Evolutionary conservation across 37 sponge, comb jelly and placozoan species (phyloP), one percentile per base, ranked within the genome.

Genomic region (Mnemiopsis leidyi): DNA sequence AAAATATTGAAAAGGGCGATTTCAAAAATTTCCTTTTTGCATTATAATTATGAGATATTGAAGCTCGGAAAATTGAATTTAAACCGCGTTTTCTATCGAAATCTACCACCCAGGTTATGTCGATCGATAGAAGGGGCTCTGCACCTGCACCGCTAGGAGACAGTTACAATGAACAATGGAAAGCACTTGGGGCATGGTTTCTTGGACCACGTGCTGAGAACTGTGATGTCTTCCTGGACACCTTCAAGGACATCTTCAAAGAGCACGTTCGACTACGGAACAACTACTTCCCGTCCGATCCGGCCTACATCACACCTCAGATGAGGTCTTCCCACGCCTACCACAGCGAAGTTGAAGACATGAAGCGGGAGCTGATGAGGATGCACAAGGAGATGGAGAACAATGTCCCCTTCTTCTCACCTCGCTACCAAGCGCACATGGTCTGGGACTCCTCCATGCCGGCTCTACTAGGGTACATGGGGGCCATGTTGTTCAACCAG

Each of bases 401-500:
- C 20, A 38, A 26, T 76, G 93, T 93, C 26, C 93, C 93, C 24
- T 93, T 93, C 75, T 93, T 93, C 69, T 69, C 93, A 16, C 93
- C 93, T 31, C 33, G 93, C 5, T 93, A 93, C 93, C 93, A 93
- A 35, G 93, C 93, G 0, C 93, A 93, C 38, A 93, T 93, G 93
- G n/a, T 23, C 32, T 93, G 93, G 93, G 93, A 93, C 73, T 23
- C 33, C 69, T 34, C 69, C 69, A 1, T 93, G 29, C 93, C 93
- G 73, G 69, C 69, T 31, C 39, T 24, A 20, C 71, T 69, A 3
- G 93, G 93, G 33, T 93, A 93, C 75, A 69, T 93, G 71, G 69
- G 69, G n/a, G 93, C 93, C 39, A 93, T 93, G 93, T 73, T 93
- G 13, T 93, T 69, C 69, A 93, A 93, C 73, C 93, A 93, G 73